Percentiles rank a stretch among this genome's conserved stretches.
Evolutionary conservation across 2,797 vertebrate genomes (phyloP).

Genomic region (Parambassis ranga): DNA sequence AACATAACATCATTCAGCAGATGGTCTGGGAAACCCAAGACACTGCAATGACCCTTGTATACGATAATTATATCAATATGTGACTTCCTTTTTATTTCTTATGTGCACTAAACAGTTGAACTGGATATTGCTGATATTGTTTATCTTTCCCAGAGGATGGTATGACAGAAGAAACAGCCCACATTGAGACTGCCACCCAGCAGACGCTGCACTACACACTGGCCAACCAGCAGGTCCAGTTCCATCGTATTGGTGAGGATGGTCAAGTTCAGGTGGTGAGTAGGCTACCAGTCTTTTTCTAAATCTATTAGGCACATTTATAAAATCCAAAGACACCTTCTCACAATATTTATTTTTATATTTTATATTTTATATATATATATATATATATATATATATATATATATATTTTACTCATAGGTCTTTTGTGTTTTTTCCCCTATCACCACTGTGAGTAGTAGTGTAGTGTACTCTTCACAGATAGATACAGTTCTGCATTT

Average conservation of each 20-base stretch:
- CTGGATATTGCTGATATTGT: constrained; percentile 14
- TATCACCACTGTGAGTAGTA: no score
- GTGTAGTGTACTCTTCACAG: no score
- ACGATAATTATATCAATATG: no score
- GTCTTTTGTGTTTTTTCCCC: no score
- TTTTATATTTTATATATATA: no score
- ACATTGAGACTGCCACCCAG: constrained; percentile 85
- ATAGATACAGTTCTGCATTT: no score
- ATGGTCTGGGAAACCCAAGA: constrained; percentile 52
- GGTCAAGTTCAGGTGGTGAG: constrained; percentile 99
- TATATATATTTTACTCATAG: no score
- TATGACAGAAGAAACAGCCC: constrained; percentile 80
- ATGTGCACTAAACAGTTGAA: not conserved
- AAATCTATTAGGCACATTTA: no score
- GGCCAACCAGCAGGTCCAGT: constrained; percentile 92
- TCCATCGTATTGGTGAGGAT: constrained; percentile 97
- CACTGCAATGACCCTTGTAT: no score
- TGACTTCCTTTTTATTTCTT: not conserved
- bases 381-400: no score
- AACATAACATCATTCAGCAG: constrained; percentile 66
- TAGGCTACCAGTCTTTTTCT: constrained; percentile 31
- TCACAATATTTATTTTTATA: no score
- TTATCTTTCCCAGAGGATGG: constrained; percentile 81
- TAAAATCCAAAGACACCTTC: no score
- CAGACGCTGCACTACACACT: constrained; percentile 96